Evolutionary conservation across 2,113 vertebrate genomes (phyloP).

Genomic region (Phylloscopus trochiloides): DNA sequence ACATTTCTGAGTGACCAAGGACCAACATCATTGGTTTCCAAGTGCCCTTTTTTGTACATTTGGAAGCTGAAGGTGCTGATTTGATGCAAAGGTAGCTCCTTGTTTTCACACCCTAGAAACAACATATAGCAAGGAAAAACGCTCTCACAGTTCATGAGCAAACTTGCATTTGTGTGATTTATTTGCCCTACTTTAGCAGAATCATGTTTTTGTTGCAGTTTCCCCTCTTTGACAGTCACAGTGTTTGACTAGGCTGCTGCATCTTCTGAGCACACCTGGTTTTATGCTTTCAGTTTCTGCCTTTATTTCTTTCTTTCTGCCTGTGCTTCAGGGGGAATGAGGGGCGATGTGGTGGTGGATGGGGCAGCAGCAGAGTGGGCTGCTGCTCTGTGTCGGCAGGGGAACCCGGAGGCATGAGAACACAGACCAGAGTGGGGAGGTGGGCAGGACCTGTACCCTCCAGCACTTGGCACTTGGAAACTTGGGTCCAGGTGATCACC

Average conservation of each 20-base stretch:
- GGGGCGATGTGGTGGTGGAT: fast-evolving
- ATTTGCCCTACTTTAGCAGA: not conserved
- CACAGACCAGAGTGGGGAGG: not conserved
- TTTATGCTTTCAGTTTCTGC: not conserved
- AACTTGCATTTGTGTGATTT: not conserved
- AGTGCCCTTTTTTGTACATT: not conserved
- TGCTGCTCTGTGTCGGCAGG: not conserved
- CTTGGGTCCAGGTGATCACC: fast-evolving
- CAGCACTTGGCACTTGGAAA: not conserved
- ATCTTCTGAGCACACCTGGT: not conserved
- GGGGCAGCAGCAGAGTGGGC: not conserved
- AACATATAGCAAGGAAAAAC: not conserved
- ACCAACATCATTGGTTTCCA: not conserved
- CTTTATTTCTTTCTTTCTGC: not conserved
- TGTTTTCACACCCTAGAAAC: not conserved
- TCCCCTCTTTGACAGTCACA: not conserved
- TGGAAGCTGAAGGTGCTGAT: not conserved
- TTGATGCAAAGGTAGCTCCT: not conserved
- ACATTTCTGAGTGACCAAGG: not conserved
- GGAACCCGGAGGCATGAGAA: not conserved
- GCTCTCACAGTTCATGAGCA: not conserved
- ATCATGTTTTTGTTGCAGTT: not conserved
- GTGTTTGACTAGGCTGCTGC: not conserved
- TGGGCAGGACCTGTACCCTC: not conserved
- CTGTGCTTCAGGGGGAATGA: too few relatives aligned